Evolutionary conservation across 2,113 vertebrate genomes (phyloP).

Genomic region (Dascyllus trimaculatus): DNA sequence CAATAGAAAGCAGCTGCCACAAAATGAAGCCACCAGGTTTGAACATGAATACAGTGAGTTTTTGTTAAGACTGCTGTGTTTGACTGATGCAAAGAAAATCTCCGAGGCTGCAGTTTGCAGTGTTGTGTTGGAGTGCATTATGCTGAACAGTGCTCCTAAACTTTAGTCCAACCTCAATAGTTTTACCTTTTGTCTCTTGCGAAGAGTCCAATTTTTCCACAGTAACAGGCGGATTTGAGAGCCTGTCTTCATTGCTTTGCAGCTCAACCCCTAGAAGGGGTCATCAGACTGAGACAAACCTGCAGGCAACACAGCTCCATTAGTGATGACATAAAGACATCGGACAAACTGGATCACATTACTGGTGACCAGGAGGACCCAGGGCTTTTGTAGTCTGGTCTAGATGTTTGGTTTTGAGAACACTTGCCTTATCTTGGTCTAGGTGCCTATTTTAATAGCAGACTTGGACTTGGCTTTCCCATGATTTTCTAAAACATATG

Average conservation of each 20-base stretch:
- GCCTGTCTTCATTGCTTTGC: conserved; percentile 86
- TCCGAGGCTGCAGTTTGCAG: neutral
- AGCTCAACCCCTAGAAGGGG: conserved; percentile 70
- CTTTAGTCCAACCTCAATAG: neutral
- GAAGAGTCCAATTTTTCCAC: conserved; percentile 99
- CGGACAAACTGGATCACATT: neutral
- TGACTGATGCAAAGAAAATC: too few relatives aligned
- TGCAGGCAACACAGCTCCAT: conserved; percentile 42
- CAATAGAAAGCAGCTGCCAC: neutral
- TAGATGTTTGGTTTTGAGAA: too few relatives aligned
- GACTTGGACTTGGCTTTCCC: neutral
- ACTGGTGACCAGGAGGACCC: neutral
- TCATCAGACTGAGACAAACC: conserved; percentile 73
- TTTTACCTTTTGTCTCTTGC: conserved; percentile 95
- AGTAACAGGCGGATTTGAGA: conserved; percentile 92
- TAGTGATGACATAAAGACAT: neutral
- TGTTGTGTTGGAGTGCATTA: neutral
- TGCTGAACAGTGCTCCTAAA: neutral
- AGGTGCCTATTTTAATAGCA: neutral
- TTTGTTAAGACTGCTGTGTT: too few relatives aligned
- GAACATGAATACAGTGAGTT: neutral
- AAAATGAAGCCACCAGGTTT: neutral
- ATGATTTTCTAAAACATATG: too few relatives aligned
- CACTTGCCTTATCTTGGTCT: too few relatives aligned
- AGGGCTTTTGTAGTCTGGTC: too few relatives aligned